Conservation (phyloP, 2,888 invertebrate species). For the Xanthia icteritia region DNA sequence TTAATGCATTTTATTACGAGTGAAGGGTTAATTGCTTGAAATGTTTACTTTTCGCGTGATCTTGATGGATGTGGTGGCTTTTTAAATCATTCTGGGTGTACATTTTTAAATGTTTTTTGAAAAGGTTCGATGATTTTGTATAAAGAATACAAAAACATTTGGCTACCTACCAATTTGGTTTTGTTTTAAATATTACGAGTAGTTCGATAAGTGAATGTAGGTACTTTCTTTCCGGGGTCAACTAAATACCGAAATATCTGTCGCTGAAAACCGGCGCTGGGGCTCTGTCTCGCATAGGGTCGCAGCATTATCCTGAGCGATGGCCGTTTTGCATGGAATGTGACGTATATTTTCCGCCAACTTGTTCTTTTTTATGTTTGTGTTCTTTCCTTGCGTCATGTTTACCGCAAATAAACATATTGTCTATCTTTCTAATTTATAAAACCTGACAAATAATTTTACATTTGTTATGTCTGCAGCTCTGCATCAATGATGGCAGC, state of each 20-base stretch:
- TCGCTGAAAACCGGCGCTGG: background rate
- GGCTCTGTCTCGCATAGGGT: background rate
- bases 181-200: background rate
- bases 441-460: background rate
- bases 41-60: constrained; percentile 20
- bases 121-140: background rate
- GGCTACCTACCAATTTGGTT: background rate
- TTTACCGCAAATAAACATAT: background rate
- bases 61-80: constrained; percentile 9
- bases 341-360: too few species aligned
- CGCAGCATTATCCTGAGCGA: background rate
- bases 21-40: constrained; percentile 43
- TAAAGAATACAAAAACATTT: background rate
- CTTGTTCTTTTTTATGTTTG: too few species aligned
- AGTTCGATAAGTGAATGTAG: background rate
- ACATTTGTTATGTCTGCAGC: background rate
- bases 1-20: constrained; percentile 42
- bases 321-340: background rate
- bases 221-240: background rate
- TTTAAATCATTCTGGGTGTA: background rate
- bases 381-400: background rate
- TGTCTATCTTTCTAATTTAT: background rate
- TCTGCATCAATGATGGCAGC: too few species aligned
- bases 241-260: background rate
- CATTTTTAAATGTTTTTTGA: background rate